Conservation (phyloP, 2,113 vertebrate species). For the Periophthalmodon schlosseri region DNA sequence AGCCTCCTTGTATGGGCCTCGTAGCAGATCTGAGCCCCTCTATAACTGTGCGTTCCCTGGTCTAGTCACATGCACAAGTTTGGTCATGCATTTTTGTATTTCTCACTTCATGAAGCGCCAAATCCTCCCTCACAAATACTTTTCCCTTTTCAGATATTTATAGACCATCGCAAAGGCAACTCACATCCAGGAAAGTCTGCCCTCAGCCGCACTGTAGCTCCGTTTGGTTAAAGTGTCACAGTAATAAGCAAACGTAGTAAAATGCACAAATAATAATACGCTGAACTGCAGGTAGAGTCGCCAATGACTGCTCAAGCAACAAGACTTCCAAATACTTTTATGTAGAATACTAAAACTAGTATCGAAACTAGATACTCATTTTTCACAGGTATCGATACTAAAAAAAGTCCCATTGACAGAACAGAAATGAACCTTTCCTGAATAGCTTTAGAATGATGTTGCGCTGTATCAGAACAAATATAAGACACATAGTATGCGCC, state of each 20-base stretch:
- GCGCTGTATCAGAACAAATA: too few species aligned
- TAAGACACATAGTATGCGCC: too few species aligned
- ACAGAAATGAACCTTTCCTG: too few species aligned
- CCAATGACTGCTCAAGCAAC: neutral
- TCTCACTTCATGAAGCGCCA: conserved; percentile 18
- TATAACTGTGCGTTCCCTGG: neutral
- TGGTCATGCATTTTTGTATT: conserved; percentile 29
- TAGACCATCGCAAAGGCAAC: conserved; percentile 2
- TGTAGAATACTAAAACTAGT: too few species aligned
- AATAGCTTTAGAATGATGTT: too few species aligned
- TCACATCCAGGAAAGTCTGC: conserved; percentile 44
- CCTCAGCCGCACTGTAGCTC: conserved; percentile 21
- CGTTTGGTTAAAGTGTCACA: neutral
- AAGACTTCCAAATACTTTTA: neutral
- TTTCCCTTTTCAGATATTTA: conserved; percentile 15
- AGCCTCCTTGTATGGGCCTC: neutral
- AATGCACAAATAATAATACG: neutral
- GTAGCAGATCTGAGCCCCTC: neutral
- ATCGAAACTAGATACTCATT: too few species aligned
- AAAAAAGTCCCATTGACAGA: too few species aligned
- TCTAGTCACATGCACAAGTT: conserved; percentile 14
- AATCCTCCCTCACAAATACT: conserved; percentile 2
- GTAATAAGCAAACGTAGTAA: neutral
- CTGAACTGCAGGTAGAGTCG: neutral
- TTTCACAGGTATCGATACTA: too few species aligned